These are phyloP conservation scores for Caretta caretta DNA, from an alignment of 2,113 vertebrate species.

Conservation along the genomic window DNA sequence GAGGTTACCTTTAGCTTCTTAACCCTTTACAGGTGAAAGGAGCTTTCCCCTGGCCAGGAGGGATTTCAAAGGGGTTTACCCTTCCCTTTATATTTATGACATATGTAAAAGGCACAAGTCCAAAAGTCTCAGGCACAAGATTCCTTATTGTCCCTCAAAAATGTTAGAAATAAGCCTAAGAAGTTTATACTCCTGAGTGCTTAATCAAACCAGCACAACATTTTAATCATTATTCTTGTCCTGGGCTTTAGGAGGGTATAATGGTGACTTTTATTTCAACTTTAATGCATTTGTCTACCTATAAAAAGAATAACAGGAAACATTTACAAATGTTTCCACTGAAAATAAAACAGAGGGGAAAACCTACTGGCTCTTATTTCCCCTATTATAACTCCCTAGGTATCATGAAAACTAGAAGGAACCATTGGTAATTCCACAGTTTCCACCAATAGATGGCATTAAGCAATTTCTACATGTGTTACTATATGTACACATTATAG, in stretches of 20 bases:
- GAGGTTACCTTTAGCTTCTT: too few species aligned
- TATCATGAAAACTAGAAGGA: not conserved
- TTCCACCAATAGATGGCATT: not conserved
- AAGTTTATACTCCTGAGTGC: not conserved
- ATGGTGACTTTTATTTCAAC: not conserved
- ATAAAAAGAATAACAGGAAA: not conserved
- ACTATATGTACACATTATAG: not conserved
- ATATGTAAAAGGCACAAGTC: not conserved
- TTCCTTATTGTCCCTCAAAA: not conserved
- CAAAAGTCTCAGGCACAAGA: not conserved
- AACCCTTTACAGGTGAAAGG: too few species aligned
- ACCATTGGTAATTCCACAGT: not conserved
- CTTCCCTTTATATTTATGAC: too few species aligned
- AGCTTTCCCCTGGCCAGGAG: too few species aligned
- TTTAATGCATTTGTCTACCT: not conserved
- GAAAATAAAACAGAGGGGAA: not conserved
- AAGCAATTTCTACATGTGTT: constrained; percentile 8
- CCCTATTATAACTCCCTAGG: not conserved
- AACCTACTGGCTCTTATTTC: not conserved
- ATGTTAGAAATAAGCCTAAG: not conserved
- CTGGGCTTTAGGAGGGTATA: not conserved
- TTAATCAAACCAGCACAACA: not conserved
- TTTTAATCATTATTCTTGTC: not conserved
- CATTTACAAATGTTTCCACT: not conserved
- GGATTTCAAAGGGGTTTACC: too few species aligned